Evolutionary conservation across 2,888 invertebrate genomes (phyloP).

Genomic region (Liopterus haemorrhoidalis): DNA sequence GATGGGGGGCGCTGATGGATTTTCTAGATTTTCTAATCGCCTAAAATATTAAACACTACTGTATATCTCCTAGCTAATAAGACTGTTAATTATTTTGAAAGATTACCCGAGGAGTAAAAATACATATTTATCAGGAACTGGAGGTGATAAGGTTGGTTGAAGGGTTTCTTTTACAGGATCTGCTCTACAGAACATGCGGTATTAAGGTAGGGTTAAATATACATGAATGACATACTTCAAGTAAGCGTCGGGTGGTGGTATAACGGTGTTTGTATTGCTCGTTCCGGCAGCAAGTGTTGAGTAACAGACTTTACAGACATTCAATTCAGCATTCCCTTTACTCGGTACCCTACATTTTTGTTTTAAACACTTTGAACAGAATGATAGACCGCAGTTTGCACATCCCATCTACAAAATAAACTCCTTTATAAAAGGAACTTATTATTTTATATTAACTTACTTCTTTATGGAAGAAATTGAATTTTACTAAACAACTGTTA

Average conservation of each 20-base stretch:
- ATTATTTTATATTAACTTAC: constrained; percentile 43
- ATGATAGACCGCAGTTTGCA: constrained; percentile 75
- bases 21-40: constrained; percentile 50
- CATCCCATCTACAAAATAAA: constrained; percentile 65
- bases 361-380: constrained; percentile 74
- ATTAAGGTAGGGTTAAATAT: constrained; percentile 4
- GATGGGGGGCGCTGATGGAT: constrained; percentile 52
- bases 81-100: constrained; percentile 14
- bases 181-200: too few species aligned
- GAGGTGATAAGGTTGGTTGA: too few species aligned
- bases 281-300: constrained; percentile 40
- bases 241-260: constrained; percentile 53
- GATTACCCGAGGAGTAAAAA: constrained; percentile 7
- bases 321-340: constrained; percentile 55
- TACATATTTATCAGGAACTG: constrained; percentile 1
- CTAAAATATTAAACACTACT: constrained; percentile 40
- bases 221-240: constrained; percentile 47
- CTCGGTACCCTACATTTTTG: constrained; percentile 62
- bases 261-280: constrained; percentile 28
- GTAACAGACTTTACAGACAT: constrained; percentile 59
- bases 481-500: constrained; percentile 64
- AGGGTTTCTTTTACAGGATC: too few species aligned
- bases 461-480: constrained; percentile 67
- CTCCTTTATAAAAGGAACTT: constrained; percentile 12
- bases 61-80: too few species aligned